Evolutionary conservation across 2,888 invertebrate species (phyloP), one percentile per base, ranked within the genome.

Genomic region (Hedychridium roseum): DNA sequence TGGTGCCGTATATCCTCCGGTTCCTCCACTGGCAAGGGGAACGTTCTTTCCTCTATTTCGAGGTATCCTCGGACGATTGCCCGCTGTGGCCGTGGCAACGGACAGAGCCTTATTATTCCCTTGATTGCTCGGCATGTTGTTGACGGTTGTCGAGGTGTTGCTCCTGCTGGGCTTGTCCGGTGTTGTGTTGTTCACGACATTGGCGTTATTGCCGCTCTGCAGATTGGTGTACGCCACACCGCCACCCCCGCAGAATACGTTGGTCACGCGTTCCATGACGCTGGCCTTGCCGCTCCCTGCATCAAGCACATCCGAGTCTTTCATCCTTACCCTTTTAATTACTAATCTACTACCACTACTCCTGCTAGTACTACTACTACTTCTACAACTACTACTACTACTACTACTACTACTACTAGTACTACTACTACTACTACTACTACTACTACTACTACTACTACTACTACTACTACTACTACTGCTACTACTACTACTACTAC

Each of bases 251-350:
- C 92, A 92, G 49, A 93, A 86, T 17, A 91, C 93, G 76, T 90
- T 91, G 36, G 92, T 92, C 48, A 93, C 92, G 63, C 92, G 87
- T 79, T 93, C 93, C 84, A 92, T 92, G 58, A 93, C 92, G 76
- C 88, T 88, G 17, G 85, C 82, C 68, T 85, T 83, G 20, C 80
- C 80, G 52, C 80, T 79, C 60, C 74, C 73, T 71, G 57, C 31
- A 60, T 58, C 53, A 9, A n/a, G n/a, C n/a, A n/a, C n/a, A n/a
- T n/a, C n/a, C n/a, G n/a, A n/a, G n/a, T n/a, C n/a, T n/a, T n/a
- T n/a, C 16, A 6, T 3, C 32, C 9, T 2, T 27, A 11, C 23
- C 5, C 23, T 23, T n/a, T n/a, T n/a, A n/a, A n/a, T n/a, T n/a
- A n/a, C n/a, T n/a, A n/a, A n/a, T n/a, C n/a, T n/a, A n/a, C n/a